phyloP scores from a whole-genome alignment of 1,140 invertebrate species.

The Megathymus violae region DNA sequence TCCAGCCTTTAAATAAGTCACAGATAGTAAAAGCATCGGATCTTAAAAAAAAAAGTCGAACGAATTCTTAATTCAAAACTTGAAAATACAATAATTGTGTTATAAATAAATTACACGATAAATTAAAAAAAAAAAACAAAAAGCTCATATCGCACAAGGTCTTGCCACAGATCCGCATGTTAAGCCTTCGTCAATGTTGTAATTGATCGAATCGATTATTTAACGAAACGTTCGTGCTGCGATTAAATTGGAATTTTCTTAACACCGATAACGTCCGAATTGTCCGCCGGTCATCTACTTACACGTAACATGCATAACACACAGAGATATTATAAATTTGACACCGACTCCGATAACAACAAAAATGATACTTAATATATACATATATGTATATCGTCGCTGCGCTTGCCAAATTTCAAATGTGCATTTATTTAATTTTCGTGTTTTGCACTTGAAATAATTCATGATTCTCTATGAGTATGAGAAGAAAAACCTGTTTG shows the following conservation, averaged over 20 bases:
- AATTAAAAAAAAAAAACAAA: constrained; percentile 1
- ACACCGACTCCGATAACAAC: not conserved
- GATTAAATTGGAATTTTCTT: not conserved
- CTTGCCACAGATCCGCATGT: no score
- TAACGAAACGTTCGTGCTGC: not conserved
- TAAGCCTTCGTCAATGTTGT: no score
- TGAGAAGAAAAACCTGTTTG: no score
- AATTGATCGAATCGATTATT: no score
- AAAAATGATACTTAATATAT: not conserved
- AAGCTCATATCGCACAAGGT: no score
- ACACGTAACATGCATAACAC: not conserved
- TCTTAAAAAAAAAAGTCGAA: constrained; percentile 12
- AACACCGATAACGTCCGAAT: not conserved
- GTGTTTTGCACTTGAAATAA: no score
- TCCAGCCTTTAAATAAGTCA: constrained; percentile 34
- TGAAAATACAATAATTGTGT: constrained; percentile 2
- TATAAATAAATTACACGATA: not conserved
- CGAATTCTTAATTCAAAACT: not conserved
- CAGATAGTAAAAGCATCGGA: constrained; percentile 30
- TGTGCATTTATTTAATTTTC: no score
- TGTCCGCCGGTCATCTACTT: not conserved
- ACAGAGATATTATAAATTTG: not conserved
- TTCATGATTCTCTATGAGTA: no score
- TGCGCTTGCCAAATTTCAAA: no score
- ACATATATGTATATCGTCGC: no score